Evolutionary conservation across 2,888 invertebrate genomes (phyloP).

Genomic region (Megaustenia siamemsis): DNA sequence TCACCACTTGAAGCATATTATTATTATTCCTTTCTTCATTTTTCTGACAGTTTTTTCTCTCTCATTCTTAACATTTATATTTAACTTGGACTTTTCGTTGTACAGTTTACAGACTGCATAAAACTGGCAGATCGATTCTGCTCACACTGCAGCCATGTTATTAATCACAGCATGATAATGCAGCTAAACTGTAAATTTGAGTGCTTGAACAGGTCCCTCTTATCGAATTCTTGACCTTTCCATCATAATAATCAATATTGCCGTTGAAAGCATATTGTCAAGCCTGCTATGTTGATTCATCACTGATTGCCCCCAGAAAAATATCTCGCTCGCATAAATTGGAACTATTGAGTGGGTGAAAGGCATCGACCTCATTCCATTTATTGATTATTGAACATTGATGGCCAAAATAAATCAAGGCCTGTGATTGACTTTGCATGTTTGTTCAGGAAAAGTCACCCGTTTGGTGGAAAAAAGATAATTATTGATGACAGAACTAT

Average conservation of each 20-base stretch:
- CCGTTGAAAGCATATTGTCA: neutral
- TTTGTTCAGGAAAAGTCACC: neutral
- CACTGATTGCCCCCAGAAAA: constrained; percentile 1
- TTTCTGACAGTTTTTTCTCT: too few relatives aligned
- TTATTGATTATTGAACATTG: constrained; percentile 32
- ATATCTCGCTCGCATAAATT: neutral
- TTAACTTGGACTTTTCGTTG: neutral
- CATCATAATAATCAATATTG: constrained; percentile 26
- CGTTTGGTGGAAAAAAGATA: neutral
- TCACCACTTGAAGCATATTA: too few relatives aligned
- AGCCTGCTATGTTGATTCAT: neutral
- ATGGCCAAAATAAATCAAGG: constrained; percentile 9
- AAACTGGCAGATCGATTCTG: neutral
- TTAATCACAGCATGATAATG: neutral
- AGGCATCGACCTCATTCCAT: neutral
- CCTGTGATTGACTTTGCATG: neutral
- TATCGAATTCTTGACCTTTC: neutral
- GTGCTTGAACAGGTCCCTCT: neutral
- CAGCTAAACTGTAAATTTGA: neutral
- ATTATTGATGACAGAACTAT: neutral
- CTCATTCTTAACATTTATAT: neutral
- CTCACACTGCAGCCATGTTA: neutral
- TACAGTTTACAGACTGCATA: neutral
- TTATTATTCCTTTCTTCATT: too few relatives aligned
- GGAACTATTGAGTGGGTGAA: constrained; percentile 6